These are phyloP conservation scores for Drosophila suboccidentalis DNA, from an alignment of 2,888 invertebrate genomes.

Conservation along the genomic window DNA sequence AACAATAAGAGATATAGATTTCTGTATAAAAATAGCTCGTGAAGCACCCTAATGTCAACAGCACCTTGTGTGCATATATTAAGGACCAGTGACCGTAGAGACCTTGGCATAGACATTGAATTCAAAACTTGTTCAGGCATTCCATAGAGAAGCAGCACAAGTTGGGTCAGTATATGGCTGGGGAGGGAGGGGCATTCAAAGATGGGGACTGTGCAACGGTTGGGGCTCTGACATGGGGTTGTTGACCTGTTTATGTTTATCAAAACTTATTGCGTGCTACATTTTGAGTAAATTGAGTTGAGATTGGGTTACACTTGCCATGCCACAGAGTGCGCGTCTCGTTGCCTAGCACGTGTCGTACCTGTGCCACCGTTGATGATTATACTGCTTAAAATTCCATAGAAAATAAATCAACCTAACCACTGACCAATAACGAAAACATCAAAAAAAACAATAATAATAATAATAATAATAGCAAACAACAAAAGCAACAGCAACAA, in stretches of 20 bases:
- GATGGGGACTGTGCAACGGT: not conserved
- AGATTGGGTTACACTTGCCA: conserved; percentile 32
- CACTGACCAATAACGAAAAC: conserved; percentile 66
- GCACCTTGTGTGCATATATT: conserved; percentile 40
- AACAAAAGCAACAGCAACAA: conserved; percentile 18
- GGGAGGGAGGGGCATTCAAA: not conserved
- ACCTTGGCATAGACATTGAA: conserved; percentile 72
- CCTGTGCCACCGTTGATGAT: conserved; percentile 32
- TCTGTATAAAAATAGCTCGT: not conserved
- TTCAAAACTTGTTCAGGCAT: conserved; percentile 40
- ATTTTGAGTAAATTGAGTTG: conserved; percentile 38
- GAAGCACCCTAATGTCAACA: conserved; percentile 44
- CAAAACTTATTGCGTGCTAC: conserved; percentile 63
- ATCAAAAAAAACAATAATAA: conserved; percentile 26
- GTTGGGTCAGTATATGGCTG: not conserved
- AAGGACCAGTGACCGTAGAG: conserved; percentile 36
- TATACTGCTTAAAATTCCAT: conserved; percentile 63
- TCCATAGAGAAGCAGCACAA: not conserved
- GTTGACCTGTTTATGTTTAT: conserved; percentile 69
- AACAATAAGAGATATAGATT: not conserved
- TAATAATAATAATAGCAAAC: conserved; percentile 17
- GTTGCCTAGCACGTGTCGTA: conserved; percentile 18
- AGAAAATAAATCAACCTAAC: conserved; percentile 67
- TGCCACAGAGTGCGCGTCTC: conserved; percentile 4
- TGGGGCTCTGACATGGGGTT: conserved; percentile 47